These are phyloP conservation scores for Hydrophis major DNA, from an alignment of 2,797 vertebrate genomes.

Conservation along the genomic window DNA sequence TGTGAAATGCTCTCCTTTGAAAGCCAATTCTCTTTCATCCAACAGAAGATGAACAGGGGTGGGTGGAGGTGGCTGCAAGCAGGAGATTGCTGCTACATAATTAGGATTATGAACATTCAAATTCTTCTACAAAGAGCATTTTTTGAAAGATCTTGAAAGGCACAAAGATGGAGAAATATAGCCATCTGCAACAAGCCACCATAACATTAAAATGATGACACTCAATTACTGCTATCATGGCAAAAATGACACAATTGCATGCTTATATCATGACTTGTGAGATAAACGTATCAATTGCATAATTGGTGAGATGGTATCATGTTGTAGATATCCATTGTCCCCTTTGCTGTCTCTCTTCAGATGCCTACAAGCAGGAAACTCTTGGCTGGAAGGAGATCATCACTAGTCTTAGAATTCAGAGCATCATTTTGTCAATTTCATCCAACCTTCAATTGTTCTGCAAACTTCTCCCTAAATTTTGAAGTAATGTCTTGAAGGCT, in stretches of 20 bases:
- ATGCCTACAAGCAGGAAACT: background rate
- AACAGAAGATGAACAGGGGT: background rate
- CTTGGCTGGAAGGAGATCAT: background rate
- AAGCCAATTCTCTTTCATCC: background rate
- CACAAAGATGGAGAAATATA: background rate
- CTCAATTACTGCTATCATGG: background rate
- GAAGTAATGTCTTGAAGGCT: background rate
- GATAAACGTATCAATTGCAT: background rate
- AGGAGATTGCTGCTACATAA: background rate
- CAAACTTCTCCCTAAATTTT: background rate
- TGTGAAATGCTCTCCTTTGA: background rate
- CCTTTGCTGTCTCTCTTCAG: background rate
- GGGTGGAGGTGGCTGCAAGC: background rate
- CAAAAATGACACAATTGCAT: background rate
- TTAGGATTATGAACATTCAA: constrained; percentile 18
- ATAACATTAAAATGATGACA: background rate
- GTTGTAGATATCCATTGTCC: background rate
- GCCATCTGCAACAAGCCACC: background rate
- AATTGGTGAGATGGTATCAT: background rate
- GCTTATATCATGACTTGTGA: background rate
- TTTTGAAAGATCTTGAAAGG: background rate
- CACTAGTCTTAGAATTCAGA: background rate
- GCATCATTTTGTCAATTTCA: no score
- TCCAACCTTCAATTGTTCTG: background rate
- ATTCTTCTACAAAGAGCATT: constrained; percentile 11